phyloP scores from a whole-genome alignment of 2,888 invertebrate species.

The Drosophila affinis region DNA sequence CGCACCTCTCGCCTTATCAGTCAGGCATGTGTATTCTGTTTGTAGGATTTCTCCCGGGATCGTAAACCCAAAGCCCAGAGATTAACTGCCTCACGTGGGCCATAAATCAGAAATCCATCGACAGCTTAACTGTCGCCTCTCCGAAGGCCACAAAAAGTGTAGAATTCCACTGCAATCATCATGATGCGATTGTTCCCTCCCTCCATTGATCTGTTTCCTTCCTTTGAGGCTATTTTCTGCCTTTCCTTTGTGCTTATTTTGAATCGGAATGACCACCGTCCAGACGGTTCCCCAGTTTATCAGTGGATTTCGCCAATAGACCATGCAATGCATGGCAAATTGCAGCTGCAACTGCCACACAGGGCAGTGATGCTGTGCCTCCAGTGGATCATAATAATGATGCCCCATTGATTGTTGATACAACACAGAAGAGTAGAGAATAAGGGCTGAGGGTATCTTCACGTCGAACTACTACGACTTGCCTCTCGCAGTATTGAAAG shows the following conservation, averaged over 20 bases:
- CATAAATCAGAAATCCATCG: constrained; percentile 25
- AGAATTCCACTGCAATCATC: not conserved
- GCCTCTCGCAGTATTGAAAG: constrained; percentile 27
- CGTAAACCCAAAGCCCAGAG: constrained; percentile 26
- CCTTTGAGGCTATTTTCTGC: constrained; percentile 5
- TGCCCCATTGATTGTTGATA: not conserved
- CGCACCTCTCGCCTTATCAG: not conserved
- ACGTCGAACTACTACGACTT: not conserved
- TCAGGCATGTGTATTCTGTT: not conserved
- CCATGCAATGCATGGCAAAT: constrained; percentile 47
- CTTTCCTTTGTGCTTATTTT: constrained; percentile 4
- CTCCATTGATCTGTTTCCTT: not conserved
- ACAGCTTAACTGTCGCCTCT: constrained; percentile 3
- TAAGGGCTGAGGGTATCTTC: not conserved
- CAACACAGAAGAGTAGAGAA: too few species aligned
- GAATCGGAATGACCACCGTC: constrained; percentile 2
- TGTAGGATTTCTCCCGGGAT: constrained; percentile 19
- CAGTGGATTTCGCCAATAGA: constrained; percentile 27
- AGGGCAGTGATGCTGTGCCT: constrained; percentile 9
- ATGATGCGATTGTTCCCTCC: not conserved
- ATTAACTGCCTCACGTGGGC: constrained; percentile 21
- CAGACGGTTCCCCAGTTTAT: constrained; percentile 38
- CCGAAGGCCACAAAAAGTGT: not conserved
- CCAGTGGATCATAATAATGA: constrained; percentile 28
- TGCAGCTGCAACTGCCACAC: constrained; percentile 28